Evolutionary conservation across 1,140 invertebrate genomes (phyloP), one percentile per base, ranked within the genome.

Genomic region (Epicauta chinensis): DNA sequence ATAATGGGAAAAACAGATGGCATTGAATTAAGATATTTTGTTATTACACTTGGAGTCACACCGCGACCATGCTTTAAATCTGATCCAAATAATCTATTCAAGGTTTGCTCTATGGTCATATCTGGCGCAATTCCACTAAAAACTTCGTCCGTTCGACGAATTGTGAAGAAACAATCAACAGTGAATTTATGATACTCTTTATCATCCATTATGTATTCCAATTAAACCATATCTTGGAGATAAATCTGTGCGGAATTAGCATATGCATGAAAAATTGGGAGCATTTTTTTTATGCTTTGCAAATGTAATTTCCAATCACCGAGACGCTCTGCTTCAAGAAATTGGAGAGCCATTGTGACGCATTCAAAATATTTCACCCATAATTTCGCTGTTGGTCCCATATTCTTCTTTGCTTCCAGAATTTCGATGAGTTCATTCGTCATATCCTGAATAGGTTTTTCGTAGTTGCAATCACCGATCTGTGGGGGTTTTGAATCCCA

Each of bases 301-400:
- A 72, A 62, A 65, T 73, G 69, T 43, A 62, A 57, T 58, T 67
- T 37, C 69, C 69, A 73, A 63, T 73, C 55, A 16, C 65, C 69
- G 56, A 64, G 65, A 47, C 66, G 48, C 53, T 72, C 68, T 57
- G 66, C 64, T 65, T 51, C 58, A 51, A 70, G 13, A 53, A 69
- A 69, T 40, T 69, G 53, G 45, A 65, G 65, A 10, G 51, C 56
- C 54, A 67, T 55, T 5, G 61, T 63, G 16, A 67, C 53, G 49
- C 56, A 69, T 16, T 38, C 14, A 63, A 66, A 71, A 60, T 71
- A 70, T 59, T 69, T 65, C 14, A 68, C 53, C 67, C 70, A 71
- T 35, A 71, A 49, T 63, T 68, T 59, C 42, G 62, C 59, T 11
- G 68, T 70, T 61, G 55, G 45, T 44, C 44, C 44, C 42, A 37